phyloP scores from a whole-genome alignment of 2,797 vertebrate genomes.

The Chrysolophus pictus region DNA sequence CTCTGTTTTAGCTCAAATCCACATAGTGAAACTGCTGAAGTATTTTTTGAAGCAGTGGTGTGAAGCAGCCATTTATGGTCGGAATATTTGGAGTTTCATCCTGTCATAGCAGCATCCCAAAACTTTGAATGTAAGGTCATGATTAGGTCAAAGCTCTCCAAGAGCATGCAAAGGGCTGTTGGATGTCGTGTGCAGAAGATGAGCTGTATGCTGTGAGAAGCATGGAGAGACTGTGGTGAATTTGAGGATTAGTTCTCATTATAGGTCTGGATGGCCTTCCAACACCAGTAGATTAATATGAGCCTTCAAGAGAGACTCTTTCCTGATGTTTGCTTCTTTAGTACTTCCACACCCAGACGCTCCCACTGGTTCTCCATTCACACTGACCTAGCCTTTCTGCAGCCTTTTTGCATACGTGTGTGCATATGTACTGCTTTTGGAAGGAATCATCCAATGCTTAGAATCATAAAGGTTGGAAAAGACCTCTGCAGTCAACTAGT shows the following conservation, averaged over 20 bases:
- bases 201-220: accelerated
- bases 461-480: no score
- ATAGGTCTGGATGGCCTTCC: not conserved
- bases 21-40: not conserved
- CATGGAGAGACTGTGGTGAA: accelerated
- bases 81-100: not conserved
- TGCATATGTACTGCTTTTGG: not conserved
- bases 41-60: not conserved
- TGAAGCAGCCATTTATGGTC: not conserved
- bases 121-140: not conserved
- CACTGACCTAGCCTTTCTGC: not conserved
- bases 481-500: no score
- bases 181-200: accelerated
- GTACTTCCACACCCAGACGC: not conserved
- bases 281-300: accelerated
- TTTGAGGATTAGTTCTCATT: accelerated
- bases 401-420: not conserved
- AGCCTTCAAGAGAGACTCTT: not conserved
- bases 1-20: not conserved
- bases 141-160: accelerated
- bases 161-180: accelerated
- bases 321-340: not conserved
- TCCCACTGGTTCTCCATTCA: not conserved
- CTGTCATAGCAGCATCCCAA: not conserved
- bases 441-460: not conserved